These are phyloP conservation scores for Hippocampus abdominalis DNA, from an alignment of 2,113 vertebrate genomes.

Conservation along the genomic window DNA sequence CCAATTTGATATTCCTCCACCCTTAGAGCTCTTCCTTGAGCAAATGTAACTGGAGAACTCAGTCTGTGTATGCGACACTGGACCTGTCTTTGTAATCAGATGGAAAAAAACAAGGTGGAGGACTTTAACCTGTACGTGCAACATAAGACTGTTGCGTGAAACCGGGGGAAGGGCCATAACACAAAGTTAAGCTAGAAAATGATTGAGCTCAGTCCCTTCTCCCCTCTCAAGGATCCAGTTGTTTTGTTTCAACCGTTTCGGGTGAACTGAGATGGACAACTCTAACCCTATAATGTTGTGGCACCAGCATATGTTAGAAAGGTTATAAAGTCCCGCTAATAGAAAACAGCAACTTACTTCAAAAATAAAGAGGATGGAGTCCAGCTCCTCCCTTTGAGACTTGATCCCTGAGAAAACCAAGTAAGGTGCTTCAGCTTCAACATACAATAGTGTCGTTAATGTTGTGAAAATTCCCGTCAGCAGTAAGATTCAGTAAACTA, in stretches of 20 bases:
- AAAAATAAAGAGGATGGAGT: slow-evolving; percentile 98
- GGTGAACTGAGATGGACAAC: slow-evolving; percentile 20
- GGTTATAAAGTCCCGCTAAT: neutral
- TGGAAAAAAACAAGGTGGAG: slow-evolving; percentile 62
- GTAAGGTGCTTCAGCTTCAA: slow-evolving; percentile 22
- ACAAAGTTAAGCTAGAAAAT: slow-evolving; percentile 13
- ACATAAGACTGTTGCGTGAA: slow-evolving; percentile 24
- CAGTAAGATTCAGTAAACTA: neutral
- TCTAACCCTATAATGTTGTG: neutral
- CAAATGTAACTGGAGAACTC: slow-evolving; percentile 70
- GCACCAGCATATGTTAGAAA: neutral
- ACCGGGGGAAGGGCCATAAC: slow-evolving; percentile 30
- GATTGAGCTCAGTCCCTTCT: neutral
- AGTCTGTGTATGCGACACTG: slow-evolving; percentile 71
- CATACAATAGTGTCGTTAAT: slow-evolving; percentile 18
- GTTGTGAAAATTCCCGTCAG: slow-evolving; percentile 4
- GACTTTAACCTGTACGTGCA: slow-evolving; percentile 59
- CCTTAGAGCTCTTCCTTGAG: slow-evolving; percentile 43
- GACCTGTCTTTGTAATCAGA: slow-evolving; percentile 56
- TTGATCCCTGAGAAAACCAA: slow-evolving; percentile 87
- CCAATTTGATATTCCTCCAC: slow-evolving; percentile 30
- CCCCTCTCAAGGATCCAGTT: neutral
- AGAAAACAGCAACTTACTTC: slow-evolving; percentile 82
- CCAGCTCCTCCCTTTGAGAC: slow-evolving; percentile 99
- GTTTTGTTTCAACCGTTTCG: slow-evolving; percentile 20